Base-by-base conservation (phyloP, 1,140 invertebrate species). In the Drosophila ananassae region DNA sequence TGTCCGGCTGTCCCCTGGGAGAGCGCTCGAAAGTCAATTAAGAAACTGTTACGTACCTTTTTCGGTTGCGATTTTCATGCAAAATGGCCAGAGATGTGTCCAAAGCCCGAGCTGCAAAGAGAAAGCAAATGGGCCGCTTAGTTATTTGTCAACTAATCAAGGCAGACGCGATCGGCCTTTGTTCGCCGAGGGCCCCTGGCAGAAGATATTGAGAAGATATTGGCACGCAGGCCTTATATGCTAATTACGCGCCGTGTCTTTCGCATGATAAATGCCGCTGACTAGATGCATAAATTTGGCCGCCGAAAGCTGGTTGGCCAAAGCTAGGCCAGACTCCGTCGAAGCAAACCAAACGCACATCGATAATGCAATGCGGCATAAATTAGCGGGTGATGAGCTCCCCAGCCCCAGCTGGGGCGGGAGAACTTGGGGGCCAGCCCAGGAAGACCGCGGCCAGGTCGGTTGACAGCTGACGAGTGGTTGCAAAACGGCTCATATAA, bases 41-140 rank as follows among this genome's bases (percentile, higher is more conserved):
- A 61, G 52, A 80, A 80, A 76, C 48, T 32, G 44, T 61, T 63
- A 76, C 71, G 32, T 69, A 87, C 83, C 83, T 87, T 83, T 37
- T 89, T 82, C 53, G 56, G 57, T 61, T 79, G 78, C 76, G 89
- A 83, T 83, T 89, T 73, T 83, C 72, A 83, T 82, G 83, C 82
- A 66, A 79, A 82, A 50, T 57, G 34, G 32, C 28, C 37, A 10
- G 22, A n/a, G 21, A 44, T 13, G 22, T 25, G 21, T 47, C 54
- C 52, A 21, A 44, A 44, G 7, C 2, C 44, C 3, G 24, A 54
- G 37, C 82, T 85, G 82, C 55, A 85, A 84, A 85, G 78, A 75
- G 71, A 75, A 83, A 85, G 74, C 75, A 47, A 47, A 56, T 54
- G 10, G 37, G 17, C 58, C 24, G 34, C 25, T 78, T 59, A 63